Conservation (phyloP, 2,888 invertebrate species). For the Trachelus stipa region DNA sequence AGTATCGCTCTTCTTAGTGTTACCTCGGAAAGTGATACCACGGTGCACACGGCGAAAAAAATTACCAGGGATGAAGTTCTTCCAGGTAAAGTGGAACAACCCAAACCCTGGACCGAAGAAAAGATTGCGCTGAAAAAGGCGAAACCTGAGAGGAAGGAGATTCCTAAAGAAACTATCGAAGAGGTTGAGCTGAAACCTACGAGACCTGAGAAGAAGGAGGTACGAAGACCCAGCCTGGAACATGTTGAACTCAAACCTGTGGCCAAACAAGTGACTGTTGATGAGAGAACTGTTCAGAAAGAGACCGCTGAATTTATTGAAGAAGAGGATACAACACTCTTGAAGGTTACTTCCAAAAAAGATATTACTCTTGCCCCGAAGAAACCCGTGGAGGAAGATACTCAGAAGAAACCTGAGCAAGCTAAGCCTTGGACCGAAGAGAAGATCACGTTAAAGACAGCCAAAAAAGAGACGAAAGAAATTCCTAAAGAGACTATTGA, state of each 20-base stretch:
- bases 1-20: conserved; percentile 35
- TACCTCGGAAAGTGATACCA: conserved; percentile 27
- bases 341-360: conserved; percentile 5
- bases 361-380: conserved; percentile 20
- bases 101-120: conserved; percentile 75
- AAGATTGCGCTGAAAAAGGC: conserved; percentile 70
- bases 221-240: conserved; percentile 49
- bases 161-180: conserved; percentile 64
- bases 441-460: conserved; percentile 52
- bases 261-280: conserved; percentile 31
- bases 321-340: conserved; percentile 28
- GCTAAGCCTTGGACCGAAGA: conserved; percentile 61
- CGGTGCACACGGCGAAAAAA: conserved; percentile 23
- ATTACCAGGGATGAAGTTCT: conserved; percentile 31
- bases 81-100: conserved; percentile 31
- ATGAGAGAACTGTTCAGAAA: conserved; percentile 28
- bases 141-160: conserved; percentile 60
- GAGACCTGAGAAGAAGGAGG: conserved; percentile 64
- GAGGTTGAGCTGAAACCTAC: conserved; percentile 72
- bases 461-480: conserved; percentile 47
- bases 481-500: conserved; percentile 48
- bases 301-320: conserved; percentile 25
- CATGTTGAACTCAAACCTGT: conserved; percentile 41
- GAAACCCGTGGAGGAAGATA: conserved; percentile 28
- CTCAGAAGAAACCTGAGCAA: conserved; percentile 30